Evolutionary conservation across 1,140 invertebrate species (phyloP).

Genomic region (Sinella curviseta): DNA sequence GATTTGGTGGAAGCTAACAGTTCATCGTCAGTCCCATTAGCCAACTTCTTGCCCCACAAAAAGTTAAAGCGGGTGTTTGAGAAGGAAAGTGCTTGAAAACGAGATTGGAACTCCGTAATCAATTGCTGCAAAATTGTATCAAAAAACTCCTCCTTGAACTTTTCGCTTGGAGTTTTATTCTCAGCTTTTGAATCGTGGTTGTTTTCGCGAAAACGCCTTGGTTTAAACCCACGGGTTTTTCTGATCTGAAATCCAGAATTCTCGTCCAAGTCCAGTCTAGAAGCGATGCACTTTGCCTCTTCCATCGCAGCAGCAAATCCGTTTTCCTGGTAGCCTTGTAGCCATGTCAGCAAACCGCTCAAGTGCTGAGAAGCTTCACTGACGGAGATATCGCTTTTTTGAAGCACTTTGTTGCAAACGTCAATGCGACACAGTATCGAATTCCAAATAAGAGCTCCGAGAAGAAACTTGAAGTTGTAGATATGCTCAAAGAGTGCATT

Average conservation of each 20-base stretch:
- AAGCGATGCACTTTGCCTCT: background rate
- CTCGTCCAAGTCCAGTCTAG: background rate
- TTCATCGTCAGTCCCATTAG: background rate
- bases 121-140: background rate
- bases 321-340: background rate
- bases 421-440: background rate
- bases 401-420: background rate
- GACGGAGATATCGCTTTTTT: background rate
- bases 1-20: background rate
- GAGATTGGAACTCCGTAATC: background rate
- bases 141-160: constrained; percentile 10
- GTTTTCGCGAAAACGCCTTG: background rate
- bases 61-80: background rate
- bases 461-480: constrained; percentile 8
- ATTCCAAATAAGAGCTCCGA: background rate
- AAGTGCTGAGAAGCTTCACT: background rate
- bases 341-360: background rate
- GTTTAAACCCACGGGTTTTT: background rate
- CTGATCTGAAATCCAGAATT: background rate
- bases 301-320: background rate
- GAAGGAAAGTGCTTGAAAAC: background rate
- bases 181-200: background rate
- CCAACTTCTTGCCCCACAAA: background rate
- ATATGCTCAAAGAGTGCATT: background rate
- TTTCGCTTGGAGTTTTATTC: background rate